Base-by-base conservation (phyloP, 2,888 invertebrate species). In the Ennomos fuscantarius region DNA sequence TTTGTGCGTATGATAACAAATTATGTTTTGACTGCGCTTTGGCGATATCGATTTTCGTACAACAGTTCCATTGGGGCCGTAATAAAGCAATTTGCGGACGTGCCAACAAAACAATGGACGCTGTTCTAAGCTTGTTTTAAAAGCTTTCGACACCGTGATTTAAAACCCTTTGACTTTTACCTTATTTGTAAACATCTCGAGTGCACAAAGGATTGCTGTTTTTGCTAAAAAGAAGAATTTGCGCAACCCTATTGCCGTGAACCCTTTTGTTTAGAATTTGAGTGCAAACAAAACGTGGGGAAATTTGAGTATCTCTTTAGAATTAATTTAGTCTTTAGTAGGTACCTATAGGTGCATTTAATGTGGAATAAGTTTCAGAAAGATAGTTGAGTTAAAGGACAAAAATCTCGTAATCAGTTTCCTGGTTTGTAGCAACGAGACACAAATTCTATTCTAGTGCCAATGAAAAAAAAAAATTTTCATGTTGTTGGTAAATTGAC, bases 91-190 rank as follows among this genome's bases (percentile, higher is more conserved):
- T 92, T 91, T 89, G 88, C 83, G 81, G 82, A 74, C 81, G 83
- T 76, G 83, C 87, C 83, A 86, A 83, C 88, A 90, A 87, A 90
- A 92, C 92, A 92, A 92, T 88, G 82, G 83, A 66, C 73, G 76
- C 81, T 78, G 78, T 90, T 90, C 88, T 89, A 86, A 90, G 88
- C 83, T 84, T 88, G 85, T 88, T 91, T 91, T 86, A 85, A 89
- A 89, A 89, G 87, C 90, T 92, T 89, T 91, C 89, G 85, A 89
- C 91, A 79, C 86, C 79, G 81, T 89, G 90, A 91, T 92, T 92
- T 90, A 91, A 91, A 89, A 86, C 90, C 89, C 90, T 92, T 91
- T 91, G 89, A 89, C 84, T 84, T 81, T 82, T 78, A 81, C 81
- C 79, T 87, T 89, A 89, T 90, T 91, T 89, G 91, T 90, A 92